A percentile compares a stretch with the other conserved stretches of the same genome.
phyloP scores from a whole-genome alignment of 2,797 vertebrate species.

The Lagocephalus sceleratus region DNA sequence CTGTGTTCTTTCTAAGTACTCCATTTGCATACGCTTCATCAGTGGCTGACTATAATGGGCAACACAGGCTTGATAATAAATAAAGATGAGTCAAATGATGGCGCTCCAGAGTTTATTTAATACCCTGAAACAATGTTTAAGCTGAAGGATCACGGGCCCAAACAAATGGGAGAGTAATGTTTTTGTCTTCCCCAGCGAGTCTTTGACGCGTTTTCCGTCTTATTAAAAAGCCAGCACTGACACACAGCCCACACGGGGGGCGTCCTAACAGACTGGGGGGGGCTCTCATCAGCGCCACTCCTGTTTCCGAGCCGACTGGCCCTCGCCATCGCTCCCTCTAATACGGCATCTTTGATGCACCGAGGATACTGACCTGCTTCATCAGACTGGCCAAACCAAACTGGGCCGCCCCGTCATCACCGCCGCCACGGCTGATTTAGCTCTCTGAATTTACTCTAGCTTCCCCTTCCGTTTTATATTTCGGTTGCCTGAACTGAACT shows the following conservation, averaged over 20 bases:
- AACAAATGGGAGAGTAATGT: conserved; percentile 35
- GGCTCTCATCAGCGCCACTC: conserved; percentile 58
- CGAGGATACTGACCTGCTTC: conserved; percentile 51
- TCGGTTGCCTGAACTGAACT: too few species aligned
- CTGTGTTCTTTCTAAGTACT: conserved; percentile 16
- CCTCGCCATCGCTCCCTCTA: conserved; percentile 53
- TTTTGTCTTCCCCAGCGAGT: conserved; percentile 42
- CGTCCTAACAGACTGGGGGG: conserved; percentile 63
- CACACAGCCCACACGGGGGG: conserved; percentile 60
- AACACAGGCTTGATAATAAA: conserved; percentile 21
- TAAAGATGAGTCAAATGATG: conserved; percentile 17
- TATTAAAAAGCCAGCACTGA: conserved; percentile 61
- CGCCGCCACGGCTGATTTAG: too few species aligned
- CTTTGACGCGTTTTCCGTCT: conserved; percentile 56
- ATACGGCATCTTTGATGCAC: conserved; percentile 60
- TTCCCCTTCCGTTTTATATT: too few species aligned
- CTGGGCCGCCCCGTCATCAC: too few species aligned
- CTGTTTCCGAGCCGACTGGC: conserved; percentile 19
- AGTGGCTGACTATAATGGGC: conserved; percentile 21
- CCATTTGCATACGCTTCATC: conserved; percentile 39
- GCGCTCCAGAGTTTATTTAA: conserved; percentile 12
- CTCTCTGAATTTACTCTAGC: too few species aligned
- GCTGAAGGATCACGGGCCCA: conserved; percentile 38
- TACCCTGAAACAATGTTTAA: conserved; percentile 39
- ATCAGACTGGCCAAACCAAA: too few species aligned